Percentiles rank a stretch among this genome's conserved stretches.
Conservation (phyloP, 2,797 vertebrate species). For the Megaceryle alcyon region DNA sequence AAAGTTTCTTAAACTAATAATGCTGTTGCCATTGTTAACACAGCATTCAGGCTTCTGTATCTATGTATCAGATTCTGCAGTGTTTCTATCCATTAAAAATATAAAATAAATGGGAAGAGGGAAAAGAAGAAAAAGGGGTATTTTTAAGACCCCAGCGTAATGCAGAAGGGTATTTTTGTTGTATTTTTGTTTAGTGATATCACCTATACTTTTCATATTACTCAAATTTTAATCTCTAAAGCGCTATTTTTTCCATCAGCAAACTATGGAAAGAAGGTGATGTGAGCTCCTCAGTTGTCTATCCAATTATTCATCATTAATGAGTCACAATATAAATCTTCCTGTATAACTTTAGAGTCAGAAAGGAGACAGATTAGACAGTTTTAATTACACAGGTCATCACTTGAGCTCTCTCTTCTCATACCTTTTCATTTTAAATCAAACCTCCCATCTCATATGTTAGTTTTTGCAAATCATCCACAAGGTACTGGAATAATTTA, state of each 20-base stretch:
- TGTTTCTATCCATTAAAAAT: not conserved
- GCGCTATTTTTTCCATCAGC: not conserved
- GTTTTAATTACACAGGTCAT: not conserved
- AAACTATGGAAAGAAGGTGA: not conserved
- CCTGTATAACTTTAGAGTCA: not conserved
- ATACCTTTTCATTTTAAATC: not conserved
- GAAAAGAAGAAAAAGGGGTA: not conserved
- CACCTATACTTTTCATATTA: not conserved
- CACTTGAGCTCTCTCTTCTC: not conserved
- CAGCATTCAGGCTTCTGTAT: not conserved
- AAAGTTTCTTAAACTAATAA: not conserved
- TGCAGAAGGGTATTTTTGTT: not conserved
- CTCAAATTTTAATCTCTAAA: not conserved
- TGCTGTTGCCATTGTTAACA: not conserved
- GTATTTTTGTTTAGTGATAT: not conserved
- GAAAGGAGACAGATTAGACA: not conserved
- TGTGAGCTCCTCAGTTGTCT: not conserved
- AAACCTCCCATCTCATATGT: not conserved
- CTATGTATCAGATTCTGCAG: not conserved
- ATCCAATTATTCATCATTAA: not conserved
- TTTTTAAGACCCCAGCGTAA: not conserved
- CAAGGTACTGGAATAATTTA: slow-evolving; percentile 20
- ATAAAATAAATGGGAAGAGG: not conserved
- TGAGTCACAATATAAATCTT: not conserved
- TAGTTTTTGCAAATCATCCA: not conserved